A percentile compares a stretch with the other conserved stretches of the same genome.
Conservation (phyloP, 2,888 invertebrate genomes). For the Cerastoderma edule region DNA sequence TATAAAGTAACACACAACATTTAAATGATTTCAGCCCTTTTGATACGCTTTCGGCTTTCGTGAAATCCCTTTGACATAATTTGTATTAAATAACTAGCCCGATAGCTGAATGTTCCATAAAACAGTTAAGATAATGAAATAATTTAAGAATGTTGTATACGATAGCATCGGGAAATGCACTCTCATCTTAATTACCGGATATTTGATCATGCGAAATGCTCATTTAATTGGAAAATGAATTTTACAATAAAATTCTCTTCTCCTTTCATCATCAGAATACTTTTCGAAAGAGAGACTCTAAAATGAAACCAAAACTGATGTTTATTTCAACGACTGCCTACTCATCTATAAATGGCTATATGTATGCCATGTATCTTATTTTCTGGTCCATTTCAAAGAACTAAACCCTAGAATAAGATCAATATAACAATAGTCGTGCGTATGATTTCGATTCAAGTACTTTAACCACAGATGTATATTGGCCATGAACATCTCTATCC, state of each 20-base stretch:
- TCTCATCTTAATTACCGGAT: neutral
- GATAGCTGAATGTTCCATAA: constrained; percentile 9
- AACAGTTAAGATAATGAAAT: constrained; percentile 8
- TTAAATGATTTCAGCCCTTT: constrained; percentile 27
- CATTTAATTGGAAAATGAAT: neutral
- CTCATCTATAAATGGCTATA: too few relatives aligned
- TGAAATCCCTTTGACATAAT: constrained; percentile 8
- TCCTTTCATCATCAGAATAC: too few relatives aligned
- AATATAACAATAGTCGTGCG: too few relatives aligned
- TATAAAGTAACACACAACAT: constrained; percentile 48
- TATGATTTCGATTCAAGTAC: too few relatives aligned
- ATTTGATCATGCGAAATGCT: neutral
- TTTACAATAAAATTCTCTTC: neutral
- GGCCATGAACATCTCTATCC: too few relatives aligned
- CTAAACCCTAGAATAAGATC: too few relatives aligned
- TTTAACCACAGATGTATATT: too few relatives aligned
- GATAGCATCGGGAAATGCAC: constrained; percentile 10
- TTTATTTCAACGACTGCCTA: too few relatives aligned
- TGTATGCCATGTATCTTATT: too few relatives aligned
- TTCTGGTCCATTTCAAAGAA: too few relatives aligned
- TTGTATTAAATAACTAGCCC: neutral
- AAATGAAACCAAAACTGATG: too few relatives aligned
- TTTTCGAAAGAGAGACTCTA: too few relatives aligned
- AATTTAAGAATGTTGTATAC: constrained; percentile 9
- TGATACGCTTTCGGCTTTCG: constrained; percentile 11